Evolutionary conservation across 2,797 vertebrate species (phyloP).

Genomic region (Odontamblyopus lacepedii): DNA sequence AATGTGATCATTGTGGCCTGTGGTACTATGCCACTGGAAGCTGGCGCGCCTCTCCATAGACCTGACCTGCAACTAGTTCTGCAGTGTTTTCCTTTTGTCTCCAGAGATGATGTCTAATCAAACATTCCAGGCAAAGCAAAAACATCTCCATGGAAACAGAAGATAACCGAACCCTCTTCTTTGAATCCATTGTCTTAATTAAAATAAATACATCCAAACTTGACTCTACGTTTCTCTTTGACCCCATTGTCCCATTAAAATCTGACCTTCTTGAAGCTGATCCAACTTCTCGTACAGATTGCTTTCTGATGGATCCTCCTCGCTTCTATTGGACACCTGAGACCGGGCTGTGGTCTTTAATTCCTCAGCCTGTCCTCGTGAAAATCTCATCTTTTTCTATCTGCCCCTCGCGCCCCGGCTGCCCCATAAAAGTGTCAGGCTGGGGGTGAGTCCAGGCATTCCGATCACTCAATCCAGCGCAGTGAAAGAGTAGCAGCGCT

Average conservation of each 20-base stretch:
- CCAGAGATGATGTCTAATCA: no score
- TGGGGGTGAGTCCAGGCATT: constrained; percentile 64
- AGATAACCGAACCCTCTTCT: no score
- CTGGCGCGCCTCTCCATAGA: no score
- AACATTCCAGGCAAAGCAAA: no score
- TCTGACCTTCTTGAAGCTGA: neutral
- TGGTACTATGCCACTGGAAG: no score
- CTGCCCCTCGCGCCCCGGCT: constrained; percentile 48
- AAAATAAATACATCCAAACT: neutral
- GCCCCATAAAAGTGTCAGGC: constrained; percentile 66
- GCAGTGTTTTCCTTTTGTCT: no score
- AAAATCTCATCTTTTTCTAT: constrained; percentile 57
- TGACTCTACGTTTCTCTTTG: neutral
- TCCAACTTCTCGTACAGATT: neutral
- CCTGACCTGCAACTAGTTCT: no score
- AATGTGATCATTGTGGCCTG: no score
- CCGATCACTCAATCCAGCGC: constrained; percentile 62
- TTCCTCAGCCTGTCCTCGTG: constrained; percentile 35
- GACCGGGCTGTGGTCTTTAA: constrained; percentile 15
- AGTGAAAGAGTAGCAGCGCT: constrained; percentile 68
- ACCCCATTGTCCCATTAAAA: constrained; percentile 21
- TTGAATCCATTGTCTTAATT: neutral
- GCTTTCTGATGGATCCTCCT: constrained; percentile 2
- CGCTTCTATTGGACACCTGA: constrained; percentile 32
- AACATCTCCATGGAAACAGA: no score